Evolutionary conservation across 2,888 invertebrate species (phyloP), one percentile per base, ranked within the genome.

Genomic region (Meandrusa payeni): DNA sequence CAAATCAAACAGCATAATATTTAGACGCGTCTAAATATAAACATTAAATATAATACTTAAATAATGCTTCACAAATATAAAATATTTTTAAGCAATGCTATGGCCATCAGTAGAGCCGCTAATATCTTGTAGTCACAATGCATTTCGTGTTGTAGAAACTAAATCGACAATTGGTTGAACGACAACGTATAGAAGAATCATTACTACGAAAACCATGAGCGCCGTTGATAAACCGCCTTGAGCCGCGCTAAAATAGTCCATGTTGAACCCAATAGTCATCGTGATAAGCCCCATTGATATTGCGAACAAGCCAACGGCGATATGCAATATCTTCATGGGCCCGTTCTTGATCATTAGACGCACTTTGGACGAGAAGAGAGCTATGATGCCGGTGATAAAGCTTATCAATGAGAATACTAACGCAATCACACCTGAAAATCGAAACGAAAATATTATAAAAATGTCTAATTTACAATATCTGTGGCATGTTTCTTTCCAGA

Each of bases 251-350:
- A 72, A 86, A 51, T 70, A 75, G 32, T 73, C 73, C 73, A 76
- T 82, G 49, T 87, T 74, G 56, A 88, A 78, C 3, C 87, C 88
- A 46, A 88, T 66, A 0, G 59, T 57, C 51, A 88, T 74, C 0
- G 86, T 72, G 0, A 82, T 64, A 52, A 90, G 89, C 1, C 90
- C 90, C 66, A 90, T 76, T 5, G 73, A 63, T 20, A 90, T 64
- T 1, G 90, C 85, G 31, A 77, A 68, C 5, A 88, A 66, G 5
- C 90, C 90, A 1, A 90, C 70, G n/a, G 86, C 69, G 44, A 89
- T 72, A 61, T 90, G 90, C 5, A 85, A 47, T 5, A 89, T 83
- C 53, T 89, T 90, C 10, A 82, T 55, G 1, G 85, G 75, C 9
- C 89, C 82, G 20, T 86, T 89, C 43, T 78, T 81, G 45, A 90